Percentiles rank a stretch among this genome's conserved stretches.
These are phyloP conservation scores for Crotophaga sulcirostris DNA, from an alignment of 2,113 vertebrate genomes.

Conservation along the genomic window DNA sequence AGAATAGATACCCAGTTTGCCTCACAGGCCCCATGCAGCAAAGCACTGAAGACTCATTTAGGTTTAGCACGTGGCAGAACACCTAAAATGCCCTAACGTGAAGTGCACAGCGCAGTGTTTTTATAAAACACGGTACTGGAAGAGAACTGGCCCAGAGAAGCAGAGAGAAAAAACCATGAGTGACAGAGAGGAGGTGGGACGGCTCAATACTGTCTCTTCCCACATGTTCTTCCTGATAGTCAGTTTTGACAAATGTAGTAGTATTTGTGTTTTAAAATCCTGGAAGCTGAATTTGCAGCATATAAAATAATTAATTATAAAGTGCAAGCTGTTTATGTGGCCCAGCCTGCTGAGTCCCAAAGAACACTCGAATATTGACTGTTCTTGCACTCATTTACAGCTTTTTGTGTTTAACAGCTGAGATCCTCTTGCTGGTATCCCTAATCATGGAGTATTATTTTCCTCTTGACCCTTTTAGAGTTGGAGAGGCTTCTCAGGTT, in stretches of 20 bases:
- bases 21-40: neutral
- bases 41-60: neutral
- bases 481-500: neutral
- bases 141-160: neutral
- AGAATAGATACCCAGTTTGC: neutral
- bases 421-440: neutral
- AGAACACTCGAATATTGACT: neutral
- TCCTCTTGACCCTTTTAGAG: neutral
- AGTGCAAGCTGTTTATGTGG: neutral
- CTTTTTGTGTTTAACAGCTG: neutral
- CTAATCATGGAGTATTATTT: neutral
- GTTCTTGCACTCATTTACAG: neutral
- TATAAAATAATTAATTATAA: neutral
- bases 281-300: neutral
- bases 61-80: neutral
- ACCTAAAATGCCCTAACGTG: neutral
- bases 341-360: neutral
- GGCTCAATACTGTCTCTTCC: neutral
- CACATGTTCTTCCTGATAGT: neutral
- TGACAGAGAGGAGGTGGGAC: neutral
- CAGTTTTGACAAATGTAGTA: neutral
- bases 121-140: neutral
- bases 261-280: neutral
- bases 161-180: neutral
- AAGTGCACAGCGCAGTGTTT: fast-evolving